These are phyloP conservation scores for Aphodius granarius DNA, from an alignment of 2,888 invertebrate genomes.

Conservation along the genomic window DNA sequence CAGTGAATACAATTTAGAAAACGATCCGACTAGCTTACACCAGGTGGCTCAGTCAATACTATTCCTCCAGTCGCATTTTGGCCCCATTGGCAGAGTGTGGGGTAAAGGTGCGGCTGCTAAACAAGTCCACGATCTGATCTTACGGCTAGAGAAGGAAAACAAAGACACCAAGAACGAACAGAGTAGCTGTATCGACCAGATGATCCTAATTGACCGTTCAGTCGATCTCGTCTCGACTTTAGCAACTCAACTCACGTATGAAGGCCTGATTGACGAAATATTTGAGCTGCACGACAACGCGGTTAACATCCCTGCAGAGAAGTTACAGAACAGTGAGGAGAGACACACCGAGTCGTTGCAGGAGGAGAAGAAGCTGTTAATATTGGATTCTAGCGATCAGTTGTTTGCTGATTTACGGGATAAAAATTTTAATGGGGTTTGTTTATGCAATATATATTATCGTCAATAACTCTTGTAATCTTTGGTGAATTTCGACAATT, in stretches of 20 bases:
- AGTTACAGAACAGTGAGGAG: constrained; percentile 73
- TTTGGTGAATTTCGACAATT: too few species aligned
- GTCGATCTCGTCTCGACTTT: constrained; percentile 91
- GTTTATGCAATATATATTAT: too few species aligned
- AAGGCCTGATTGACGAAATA: constrained; percentile 95
- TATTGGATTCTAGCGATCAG: constrained; percentile 87
- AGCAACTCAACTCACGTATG: constrained; percentile 94
- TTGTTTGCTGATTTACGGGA: constrained; percentile 88
- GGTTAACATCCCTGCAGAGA: constrained; percentile 82
- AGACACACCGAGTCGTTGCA: constrained; percentile 60
- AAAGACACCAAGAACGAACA: constrained; percentile 57
- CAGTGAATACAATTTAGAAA: constrained; percentile 84
- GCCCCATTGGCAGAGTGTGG: constrained; percentile 84
- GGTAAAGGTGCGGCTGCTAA: constrained; percentile 89
- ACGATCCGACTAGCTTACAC: constrained; percentile 85
- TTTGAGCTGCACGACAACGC: constrained; percentile 83
- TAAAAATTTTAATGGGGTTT: constrained; percentile 84
- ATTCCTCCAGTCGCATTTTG: constrained; percentile 84
- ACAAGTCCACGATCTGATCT: constrained; percentile 86
- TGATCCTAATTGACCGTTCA: constrained; percentile 87
- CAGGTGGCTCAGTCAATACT: constrained; percentile 86
- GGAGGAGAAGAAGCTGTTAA: constrained; percentile 71
- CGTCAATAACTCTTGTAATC: too few species aligned
- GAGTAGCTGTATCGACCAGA: constrained; percentile 72
- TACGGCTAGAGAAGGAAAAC: constrained; percentile 68